Evolutionary conservation across 2,888 invertebrate species (phyloP), one percentile per base, ranked within the genome.

Genomic region (Andrena haemorrhoa): DNA sequence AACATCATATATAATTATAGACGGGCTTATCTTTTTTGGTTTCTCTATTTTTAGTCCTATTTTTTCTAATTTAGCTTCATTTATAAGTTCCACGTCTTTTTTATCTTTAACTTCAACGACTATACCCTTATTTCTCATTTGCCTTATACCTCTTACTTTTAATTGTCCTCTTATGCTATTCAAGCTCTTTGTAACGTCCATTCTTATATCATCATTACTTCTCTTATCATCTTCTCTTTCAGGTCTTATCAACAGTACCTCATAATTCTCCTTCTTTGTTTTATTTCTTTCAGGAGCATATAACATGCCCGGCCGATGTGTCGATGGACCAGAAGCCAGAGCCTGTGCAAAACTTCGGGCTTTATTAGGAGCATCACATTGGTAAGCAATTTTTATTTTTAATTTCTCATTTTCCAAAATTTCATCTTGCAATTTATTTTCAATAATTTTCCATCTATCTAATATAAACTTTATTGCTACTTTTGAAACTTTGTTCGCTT

Each of bases 1-100:
- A 10, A 70, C 47, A n/a, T 72, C 63, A 4, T 63, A 71, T 29
- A 71, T 71, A 2, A 71, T 47, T 7, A 71, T 41, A n/a, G 61
- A 71, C n/a, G 71, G 71, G 23, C 29, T 47, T 2, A 71, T 2
- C 26, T 53, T 68, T 8, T 33, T 68, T 6, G 68, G 68, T 31
- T 53, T 31, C 1, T 68, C 68, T 0, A 53, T 4, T 20, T 41
- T 41, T n/a, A 47, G 2, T 23, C 41, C 64, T 16, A 47, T 20
- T n/a, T 20, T 53, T 20, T 2, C 20, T 20, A 23, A 0, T 8
- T n/a, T 8, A 20, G 8, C 8, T 8, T 53, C 20, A 3, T 53
- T 53, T 20, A 53, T 53, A 2, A 53, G 4, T 8, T 56, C 35
- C 6, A 58, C 23, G 29, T 66, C 51, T 6, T 16, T 10, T 31